Percentiles rank a stretch among this genome's conserved stretches.
phyloP scores from a whole-genome alignment of 2,888 invertebrate genomes.

The Brachypalpus laphriformis region DNA sequence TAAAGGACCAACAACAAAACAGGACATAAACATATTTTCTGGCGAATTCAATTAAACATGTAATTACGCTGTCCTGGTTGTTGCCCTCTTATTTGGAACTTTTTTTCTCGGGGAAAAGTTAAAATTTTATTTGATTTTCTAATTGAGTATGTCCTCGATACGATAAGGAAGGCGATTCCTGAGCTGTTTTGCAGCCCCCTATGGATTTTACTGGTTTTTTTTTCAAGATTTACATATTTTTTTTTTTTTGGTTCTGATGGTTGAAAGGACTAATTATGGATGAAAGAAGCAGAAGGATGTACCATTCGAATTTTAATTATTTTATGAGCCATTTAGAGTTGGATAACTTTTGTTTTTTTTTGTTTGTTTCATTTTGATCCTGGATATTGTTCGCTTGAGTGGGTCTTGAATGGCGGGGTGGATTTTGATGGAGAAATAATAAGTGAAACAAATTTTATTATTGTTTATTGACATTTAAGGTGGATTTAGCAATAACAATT shows the following conservation, averaged over 20 bases:
- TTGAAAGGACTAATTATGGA: slow-evolving; percentile 66
- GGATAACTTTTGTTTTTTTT: slow-evolving; percentile 23
- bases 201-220: slow-evolving; percentile 26
- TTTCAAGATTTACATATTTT: slow-evolving; percentile 4
- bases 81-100: slow-evolving; percentile 34
- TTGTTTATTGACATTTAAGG: slow-evolving; percentile 9
- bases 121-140: slow-evolving; percentile 73
- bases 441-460: slow-evolving; percentile 35
- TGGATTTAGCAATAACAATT: background rate
- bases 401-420: background rate
- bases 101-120: slow-evolving; percentile 45
- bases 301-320: slow-evolving; percentile 68
- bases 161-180: slow-evolving; percentile 37
- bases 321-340: slow-evolving; percentile 61
- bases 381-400: slow-evolving; percentile 29
- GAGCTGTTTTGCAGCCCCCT: slow-evolving; percentile 15
- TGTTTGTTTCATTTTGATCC: slow-evolving; percentile 28
- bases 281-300: slow-evolving; percentile 31
- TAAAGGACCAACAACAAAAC: slow-evolving; percentile 52
- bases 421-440: background rate
- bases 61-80: slow-evolving; percentile 79
- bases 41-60: slow-evolving; percentile 81
- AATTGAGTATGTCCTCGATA: slow-evolving; percentile 73
- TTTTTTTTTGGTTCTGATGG: background rate
- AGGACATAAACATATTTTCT: slow-evolving; percentile 77